Conservation (phyloP, 2,888 invertebrate genomes). For the Apotomis capreana region DNA sequence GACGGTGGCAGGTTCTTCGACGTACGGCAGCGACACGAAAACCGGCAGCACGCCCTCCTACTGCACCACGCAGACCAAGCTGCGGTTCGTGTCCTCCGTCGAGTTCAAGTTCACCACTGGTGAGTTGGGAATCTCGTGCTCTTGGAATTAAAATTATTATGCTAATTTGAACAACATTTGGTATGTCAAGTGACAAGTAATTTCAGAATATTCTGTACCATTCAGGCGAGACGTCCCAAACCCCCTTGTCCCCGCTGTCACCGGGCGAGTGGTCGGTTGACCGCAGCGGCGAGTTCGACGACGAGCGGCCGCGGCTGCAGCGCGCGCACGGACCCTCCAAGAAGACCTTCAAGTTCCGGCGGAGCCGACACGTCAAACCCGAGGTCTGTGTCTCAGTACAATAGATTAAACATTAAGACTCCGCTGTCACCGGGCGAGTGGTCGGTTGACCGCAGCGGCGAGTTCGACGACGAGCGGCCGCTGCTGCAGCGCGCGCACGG, state of each 20-base stretch:
- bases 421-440: conserved; percentile 85
- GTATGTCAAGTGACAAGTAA: too few relatives aligned
- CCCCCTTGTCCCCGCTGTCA: conserved; percentile 87
- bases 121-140: conserved; percentile 57
- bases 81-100: conserved; percentile 92
- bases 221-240: conserved; percentile 89
- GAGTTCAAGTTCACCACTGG: conserved; percentile 91
- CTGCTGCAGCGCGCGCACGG: conserved; percentile 96
- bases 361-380: conserved; percentile 88
- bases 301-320: conserved; percentile 89
- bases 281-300: conserved; percentile 53
- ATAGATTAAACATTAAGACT: conserved; percentile 63
- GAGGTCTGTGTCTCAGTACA: conserved; percentile 77
- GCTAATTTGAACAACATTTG: too few relatives aligned
- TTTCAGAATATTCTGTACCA: too few relatives aligned
- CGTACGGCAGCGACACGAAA: conserved; percentile 63
- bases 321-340: conserved; percentile 96
- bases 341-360: conserved; percentile 94
- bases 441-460: conserved; percentile 73
- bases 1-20: conserved; percentile 56
- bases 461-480: conserved; percentile 78
- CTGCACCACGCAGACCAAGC: conserved; percentile 84
- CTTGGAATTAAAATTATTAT: too few relatives aligned
- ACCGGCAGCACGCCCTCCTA: conserved; percentile 65
- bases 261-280: conserved; percentile 84